Percentiles rank a stretch among this genome's conserved stretches.
Evolutionary conservation across 2,797 vertebrate genomes (phyloP).

Genomic region (Tragopan temminckii): DNA sequence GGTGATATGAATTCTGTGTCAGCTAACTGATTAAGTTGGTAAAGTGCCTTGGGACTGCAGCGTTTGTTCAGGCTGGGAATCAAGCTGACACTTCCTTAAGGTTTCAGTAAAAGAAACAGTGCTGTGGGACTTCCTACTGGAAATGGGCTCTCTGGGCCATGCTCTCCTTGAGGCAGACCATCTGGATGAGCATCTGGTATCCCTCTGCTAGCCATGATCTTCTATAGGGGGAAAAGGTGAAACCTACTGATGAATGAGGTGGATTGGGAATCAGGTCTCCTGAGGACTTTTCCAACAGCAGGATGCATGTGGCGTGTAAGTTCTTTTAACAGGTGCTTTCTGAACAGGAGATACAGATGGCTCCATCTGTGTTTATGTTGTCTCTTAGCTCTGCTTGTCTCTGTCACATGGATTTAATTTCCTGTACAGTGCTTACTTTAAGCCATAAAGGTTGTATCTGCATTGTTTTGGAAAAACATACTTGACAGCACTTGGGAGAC

Average conservation of each 20-base stretch:
- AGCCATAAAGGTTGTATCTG: slow-evolving; percentile 28
- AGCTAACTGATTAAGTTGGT: neutral
- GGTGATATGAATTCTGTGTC: neutral
- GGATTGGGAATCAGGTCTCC: slow-evolving; percentile 35
- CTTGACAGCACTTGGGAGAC: slow-evolving; percentile 18
- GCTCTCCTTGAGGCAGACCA: slow-evolving; percentile 20
- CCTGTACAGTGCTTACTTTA: neutral
- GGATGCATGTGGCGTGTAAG: slow-evolving; percentile 19
- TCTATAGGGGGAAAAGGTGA: neutral
- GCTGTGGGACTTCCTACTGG: neutral
- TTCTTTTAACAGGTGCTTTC: slow-evolving; percentile 63
- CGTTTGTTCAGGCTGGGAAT: neutral
- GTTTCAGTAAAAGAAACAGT: neutral
- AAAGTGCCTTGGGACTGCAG: neutral
- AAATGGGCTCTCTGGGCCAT: neutral
- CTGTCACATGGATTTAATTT: slow-evolving; percentile 64
- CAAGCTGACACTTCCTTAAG: neutral
- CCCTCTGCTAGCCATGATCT: neutral
- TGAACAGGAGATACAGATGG: slow-evolving; percentile 52
- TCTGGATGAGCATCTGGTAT: slow-evolving; percentile 47
- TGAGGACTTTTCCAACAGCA: slow-evolving; percentile 43
- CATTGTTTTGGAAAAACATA: neutral
- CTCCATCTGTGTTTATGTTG: slow-evolving; percentile 26
- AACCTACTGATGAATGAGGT: slow-evolving; percentile 42
- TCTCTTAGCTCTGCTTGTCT: slow-evolving; percentile 34